A percentile compares a stretch with the other conserved stretches of the same genome.
These are phyloP conservation scores for Drosophila monieri DNA, from an alignment of 2,888 invertebrate genomes.

Conservation along the genomic window DNA sequence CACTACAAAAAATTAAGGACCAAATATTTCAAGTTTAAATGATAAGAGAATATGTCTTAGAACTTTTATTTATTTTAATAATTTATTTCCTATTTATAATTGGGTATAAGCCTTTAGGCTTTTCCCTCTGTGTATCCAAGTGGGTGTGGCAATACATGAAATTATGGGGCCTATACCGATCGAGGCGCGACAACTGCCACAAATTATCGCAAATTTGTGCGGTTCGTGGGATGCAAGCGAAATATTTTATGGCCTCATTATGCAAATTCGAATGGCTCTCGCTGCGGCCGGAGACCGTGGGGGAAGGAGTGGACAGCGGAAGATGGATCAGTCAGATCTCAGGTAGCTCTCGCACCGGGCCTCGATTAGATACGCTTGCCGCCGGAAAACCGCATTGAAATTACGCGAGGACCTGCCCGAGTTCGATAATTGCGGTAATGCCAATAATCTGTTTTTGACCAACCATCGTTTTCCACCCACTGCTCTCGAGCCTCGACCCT, in stretches of 20 bases:
- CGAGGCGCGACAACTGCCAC: slow-evolving; percentile 79
- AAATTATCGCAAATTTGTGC: slow-evolving; percentile 78
- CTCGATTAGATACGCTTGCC: slow-evolving; percentile 62
- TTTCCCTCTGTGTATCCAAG: slow-evolving; percentile 17
- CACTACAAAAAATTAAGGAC: not conserved
- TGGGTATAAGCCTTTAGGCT: no score
- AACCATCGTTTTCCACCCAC: slow-evolving; percentile 28
- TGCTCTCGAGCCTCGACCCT: slow-evolving; percentile 41
- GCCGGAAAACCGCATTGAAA: slow-evolving; percentile 77
- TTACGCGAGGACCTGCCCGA: slow-evolving; percentile 74
- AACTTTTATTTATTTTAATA: not conserved
- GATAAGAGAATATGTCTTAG: no score
- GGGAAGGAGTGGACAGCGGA: not conserved
- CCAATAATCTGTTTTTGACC: slow-evolving; percentile 71
- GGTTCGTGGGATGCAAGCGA: slow-evolving; percentile 78
- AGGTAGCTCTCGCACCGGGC: slow-evolving; percentile 35
- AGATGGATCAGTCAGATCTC: slow-evolving; percentile 14
- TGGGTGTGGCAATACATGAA: slow-evolving; percentile 29
- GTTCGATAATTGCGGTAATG: slow-evolving; percentile 80
- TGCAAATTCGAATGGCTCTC: slow-evolving; percentile 70
- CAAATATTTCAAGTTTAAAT: not conserved
- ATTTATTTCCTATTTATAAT: not conserved
- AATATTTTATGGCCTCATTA: slow-evolving; percentile 80
- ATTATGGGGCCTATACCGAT: slow-evolving; percentile 43
- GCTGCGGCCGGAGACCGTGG: slow-evolving; percentile 1